Evolutionary conservation across 2,113 vertebrate species (phyloP).

Genomic region (cat (Felis catus)): F.catus_Fca126_mat1.0 CM031419.1:99159501-99160000

Average conservation of each 20-base stretch:
- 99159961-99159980: background rate
- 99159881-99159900: background rate
- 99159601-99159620: too few relatives aligned
- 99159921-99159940: background rate
- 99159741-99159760: too few relatives aligned
- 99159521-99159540: background rate
- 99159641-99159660: too few relatives aligned
- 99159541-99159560: too few relatives aligned
- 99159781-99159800: background rate
- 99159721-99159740: too few relatives aligned
- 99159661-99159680: too few relatives aligned
- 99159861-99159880: background rate
- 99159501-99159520: background rate
- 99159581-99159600: too few relatives aligned
- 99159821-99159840: background rate
- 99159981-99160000: background rate
- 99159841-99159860: background rate
- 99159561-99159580: too few relatives aligned
- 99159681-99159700: too few relatives aligned
- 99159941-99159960: background rate
- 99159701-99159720: too few relatives aligned
- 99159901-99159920: background rate
- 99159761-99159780: too few relatives aligned
- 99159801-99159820: background rate
- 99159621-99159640: too few relatives aligned